Evolutionary conservation across 1,140 invertebrate species (phyloP), one percentile per base, ranked within the genome.

Genomic region (Philaenus spumarius): DNA sequence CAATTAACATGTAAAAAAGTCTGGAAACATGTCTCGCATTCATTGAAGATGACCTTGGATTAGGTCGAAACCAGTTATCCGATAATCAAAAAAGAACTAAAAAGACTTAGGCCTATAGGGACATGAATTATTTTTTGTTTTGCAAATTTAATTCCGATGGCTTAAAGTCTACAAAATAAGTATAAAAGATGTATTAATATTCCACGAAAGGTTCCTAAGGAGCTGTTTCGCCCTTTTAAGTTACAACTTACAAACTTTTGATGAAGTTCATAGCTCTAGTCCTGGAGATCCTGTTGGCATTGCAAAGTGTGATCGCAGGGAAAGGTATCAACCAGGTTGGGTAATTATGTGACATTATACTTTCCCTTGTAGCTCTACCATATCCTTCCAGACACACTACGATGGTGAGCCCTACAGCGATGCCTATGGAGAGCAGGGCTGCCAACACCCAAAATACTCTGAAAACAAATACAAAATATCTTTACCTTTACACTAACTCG

Each of bases 231-330:
- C n/a, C n/a, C n/a, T n/a, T n/a, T n/a, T n/a, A n/a, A n/a, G n/a
- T n/a, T n/a, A n/a, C 19, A 2, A 45, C 51, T 54, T 53, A 60
- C 59, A 60, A 26, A 23, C 30, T 11, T 17, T 55, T 42, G 9
- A 58, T 17, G 15, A 61, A 14, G 19, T 19, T 26, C 14, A 35
- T 24, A 9, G 55, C 60, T 20, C 37, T 53, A 30, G 60, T 58
- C 2, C 47, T 46, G 46, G 58, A 61, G 24, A 61, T 53, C 1
- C 46, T 12, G 47, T 61, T 62, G 45, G 45, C 30, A 39, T 62
- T 62, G 40, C 61, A 62, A 14, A 62, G 35, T 5, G 57, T 62
- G 45, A 59, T 40, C 7, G 56, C 60, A 20, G 61, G 57, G 46
- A 62, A 62, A 11, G 61, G 61, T 30, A 62, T 17, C 9, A 39